Conservation (phyloP, 2,797 vertebrate species). For the Hirundo rustica region DNA sequence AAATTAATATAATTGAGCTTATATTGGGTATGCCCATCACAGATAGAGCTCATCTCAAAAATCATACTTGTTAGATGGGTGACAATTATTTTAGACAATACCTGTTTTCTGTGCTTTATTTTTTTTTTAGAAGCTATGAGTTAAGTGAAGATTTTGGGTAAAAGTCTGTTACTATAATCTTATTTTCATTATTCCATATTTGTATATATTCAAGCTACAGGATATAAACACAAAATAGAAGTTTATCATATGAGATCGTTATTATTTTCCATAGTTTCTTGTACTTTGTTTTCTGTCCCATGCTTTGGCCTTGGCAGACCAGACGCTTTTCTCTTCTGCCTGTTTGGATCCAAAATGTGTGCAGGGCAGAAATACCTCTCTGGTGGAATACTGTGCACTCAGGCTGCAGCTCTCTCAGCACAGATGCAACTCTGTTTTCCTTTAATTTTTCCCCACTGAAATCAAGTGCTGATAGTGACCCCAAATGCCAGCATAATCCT, state of each 20-base stretch:
- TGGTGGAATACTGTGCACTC: background rate
- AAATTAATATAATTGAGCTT: background rate
- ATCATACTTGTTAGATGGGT: fast-evolving
- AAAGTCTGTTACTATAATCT: background rate
- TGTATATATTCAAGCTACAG: background rate
- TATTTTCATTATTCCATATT: background rate
- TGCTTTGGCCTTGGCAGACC: background rate
- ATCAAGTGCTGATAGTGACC: background rate
- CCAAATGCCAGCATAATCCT: background rate
- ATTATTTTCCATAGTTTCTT: background rate
- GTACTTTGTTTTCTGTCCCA: background rate
- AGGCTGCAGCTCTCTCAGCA: background rate
- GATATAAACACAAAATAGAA: background rate
- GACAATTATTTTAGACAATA: background rate
- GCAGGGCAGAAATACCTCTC: background rate
- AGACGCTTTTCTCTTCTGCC: background rate
- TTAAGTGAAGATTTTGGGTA: background rate
- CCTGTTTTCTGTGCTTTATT: background rate
- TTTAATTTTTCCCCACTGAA: background rate
- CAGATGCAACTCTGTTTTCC: background rate
- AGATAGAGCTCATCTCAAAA: background rate
- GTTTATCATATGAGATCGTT: background rate
- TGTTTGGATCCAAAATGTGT: fast-evolving
- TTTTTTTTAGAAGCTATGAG: background rate
- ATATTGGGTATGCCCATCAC: background rate